phyloP scores from a whole-genome alignment of 2,113 vertebrate genomes.

The Alligator mississippiensis region DNA sequence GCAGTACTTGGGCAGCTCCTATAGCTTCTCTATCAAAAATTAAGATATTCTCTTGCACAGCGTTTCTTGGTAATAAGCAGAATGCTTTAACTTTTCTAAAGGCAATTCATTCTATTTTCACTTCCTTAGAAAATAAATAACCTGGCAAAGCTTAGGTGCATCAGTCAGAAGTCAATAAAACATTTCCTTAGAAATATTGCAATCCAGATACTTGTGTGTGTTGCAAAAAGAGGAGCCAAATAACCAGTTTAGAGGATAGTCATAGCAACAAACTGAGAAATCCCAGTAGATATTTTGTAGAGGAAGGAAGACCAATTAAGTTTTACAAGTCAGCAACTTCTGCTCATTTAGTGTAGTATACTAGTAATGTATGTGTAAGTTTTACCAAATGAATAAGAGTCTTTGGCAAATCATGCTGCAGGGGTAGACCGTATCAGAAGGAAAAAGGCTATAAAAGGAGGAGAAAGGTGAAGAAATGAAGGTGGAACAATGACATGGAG shows the following conservation, averaged over 20 bases:
- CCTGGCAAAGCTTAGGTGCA: background rate
- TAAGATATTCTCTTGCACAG: background rate
- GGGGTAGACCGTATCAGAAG: background rate
- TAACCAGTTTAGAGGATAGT: background rate
- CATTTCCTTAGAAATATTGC: background rate
- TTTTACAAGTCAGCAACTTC: background rate
- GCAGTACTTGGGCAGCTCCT: background rate
- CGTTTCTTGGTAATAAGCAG: background rate
- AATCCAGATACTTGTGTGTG: background rate
- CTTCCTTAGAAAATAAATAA: constrained; percentile 22
- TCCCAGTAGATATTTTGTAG: background rate
- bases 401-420: background rate
- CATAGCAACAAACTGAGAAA: background rate
- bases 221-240: background rate
- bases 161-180: background rate
- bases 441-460: background rate
- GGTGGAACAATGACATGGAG: background rate
- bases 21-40: background rate
- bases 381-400: background rate
- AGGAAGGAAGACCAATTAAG: background rate
- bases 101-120: background rate
- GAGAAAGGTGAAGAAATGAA: background rate
- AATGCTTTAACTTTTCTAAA: too few relatives aligned
- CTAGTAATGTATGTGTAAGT: background rate
- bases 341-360: rapidly evolving